Conservation (phyloP, 2,797 vertebrate genomes). For the Passerculus sandwichensis region DNA sequence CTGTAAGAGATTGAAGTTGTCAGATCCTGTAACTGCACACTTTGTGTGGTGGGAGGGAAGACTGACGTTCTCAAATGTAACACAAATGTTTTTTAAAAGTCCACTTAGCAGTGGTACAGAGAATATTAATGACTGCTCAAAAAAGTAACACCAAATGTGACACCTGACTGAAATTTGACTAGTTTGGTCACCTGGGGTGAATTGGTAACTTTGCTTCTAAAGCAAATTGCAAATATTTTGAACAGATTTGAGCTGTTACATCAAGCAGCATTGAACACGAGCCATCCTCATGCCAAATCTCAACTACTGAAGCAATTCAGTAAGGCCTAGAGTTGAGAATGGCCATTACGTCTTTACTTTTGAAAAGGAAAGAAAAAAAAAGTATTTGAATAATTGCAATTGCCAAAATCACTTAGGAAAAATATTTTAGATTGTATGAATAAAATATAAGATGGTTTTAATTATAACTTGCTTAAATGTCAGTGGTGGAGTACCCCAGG, state of each 20-base stretch:
- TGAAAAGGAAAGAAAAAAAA: background rate
- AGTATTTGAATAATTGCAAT: background rate
- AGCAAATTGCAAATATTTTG: background rate
- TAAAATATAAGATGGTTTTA: background rate
- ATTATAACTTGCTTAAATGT: background rate
- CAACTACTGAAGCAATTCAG: background rate
- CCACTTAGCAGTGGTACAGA: background rate
- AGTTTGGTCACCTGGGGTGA: background rate
- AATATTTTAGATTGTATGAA: background rate
- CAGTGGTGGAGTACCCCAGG: background rate
- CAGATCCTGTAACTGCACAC: background rate
- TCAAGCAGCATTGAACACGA: background rate
- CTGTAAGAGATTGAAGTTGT: background rate
- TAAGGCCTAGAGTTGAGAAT: background rate
- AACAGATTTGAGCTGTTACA: background rate
- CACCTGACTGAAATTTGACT: background rate
- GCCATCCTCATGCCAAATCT: background rate
- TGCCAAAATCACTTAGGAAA: background rate
- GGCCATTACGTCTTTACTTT: background rate
- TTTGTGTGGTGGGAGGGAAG: background rate
- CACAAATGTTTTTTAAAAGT: background rate
- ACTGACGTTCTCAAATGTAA: background rate
- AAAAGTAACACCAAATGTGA: background rate
- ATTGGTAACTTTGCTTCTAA: background rate
- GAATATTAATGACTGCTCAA: background rate